Base-by-base conservation (phyloP, 1,140 invertebrate genomes). In the Cherax quadricarinatus region DNA sequence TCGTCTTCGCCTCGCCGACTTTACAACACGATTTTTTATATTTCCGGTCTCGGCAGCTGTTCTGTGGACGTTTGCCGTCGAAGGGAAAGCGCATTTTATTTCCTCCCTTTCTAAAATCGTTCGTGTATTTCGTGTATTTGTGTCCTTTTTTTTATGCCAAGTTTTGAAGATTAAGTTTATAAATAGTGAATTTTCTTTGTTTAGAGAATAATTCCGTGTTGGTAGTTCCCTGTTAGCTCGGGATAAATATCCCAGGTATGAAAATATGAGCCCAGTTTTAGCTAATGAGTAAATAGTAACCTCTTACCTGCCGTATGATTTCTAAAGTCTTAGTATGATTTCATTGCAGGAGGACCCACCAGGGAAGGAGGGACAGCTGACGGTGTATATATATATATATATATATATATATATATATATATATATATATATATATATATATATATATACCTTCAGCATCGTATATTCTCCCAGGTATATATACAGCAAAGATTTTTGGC, bases 161-260 rank as follows among this genome's bases (percentile, higher is more conserved):
- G 60, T 86, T 86, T 86, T 86, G 83, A 62, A 86, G 83, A 86
- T 86, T 86, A 86, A 86, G 83, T 62, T 62, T 18, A 86, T 86
- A 86, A 86, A 66, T 49, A 49, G 57, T 86, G 51, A 21, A 73
- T 86, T 86, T 86, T 49, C 83, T 86, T 70, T 86, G 83, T 86
- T 86, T 86, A 73, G 57, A 73, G 83, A 86, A 60, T 86, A 86
- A 86, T 86, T 86, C 62, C 83, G 62, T 70, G 60, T 73, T 48
- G 62, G 53, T 51, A 70, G 57, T 62, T 70, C 66, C 62, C 48
- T 70, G 83, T 66, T 73, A 62, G 62, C 60, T 60, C 24, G 60
- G 66, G 48, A 86, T 70, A 86, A 86, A 86, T 70, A 86, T 86
- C 57, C 62, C n/a, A 60, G 83, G 57, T n/a, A 86, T 86, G 83